Conservation (phyloP, 2,797 vertebrate species). For the Salarias fasciatus region DNA sequence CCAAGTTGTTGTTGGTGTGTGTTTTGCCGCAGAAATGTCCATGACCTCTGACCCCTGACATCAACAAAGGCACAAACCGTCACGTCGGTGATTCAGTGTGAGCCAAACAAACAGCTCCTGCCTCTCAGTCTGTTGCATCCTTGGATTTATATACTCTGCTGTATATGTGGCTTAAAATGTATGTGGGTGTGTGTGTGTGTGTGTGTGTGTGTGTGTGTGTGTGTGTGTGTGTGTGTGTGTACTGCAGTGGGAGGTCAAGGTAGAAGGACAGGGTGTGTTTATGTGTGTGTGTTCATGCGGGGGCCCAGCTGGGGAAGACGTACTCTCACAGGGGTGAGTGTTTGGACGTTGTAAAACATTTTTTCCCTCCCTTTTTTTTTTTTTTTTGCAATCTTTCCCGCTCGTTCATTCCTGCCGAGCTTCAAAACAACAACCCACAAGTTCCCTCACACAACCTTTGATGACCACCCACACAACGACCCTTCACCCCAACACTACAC, state of each 20-base stretch:
- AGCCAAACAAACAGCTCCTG: conserved; percentile 36
- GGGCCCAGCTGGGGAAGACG: conserved; percentile 46
- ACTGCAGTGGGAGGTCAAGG: conserved; percentile 45
- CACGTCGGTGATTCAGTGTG: conserved; percentile 8
- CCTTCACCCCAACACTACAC: conserved; percentile 46
- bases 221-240: no score
- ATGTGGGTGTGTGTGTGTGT: conserved; percentile 17
- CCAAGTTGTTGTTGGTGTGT: conserved; percentile 26
- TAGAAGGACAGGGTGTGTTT: conserved; percentile 26
- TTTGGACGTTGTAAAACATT: conserved; percentile 44
- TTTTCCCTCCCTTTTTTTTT: conserved; percentile 19
- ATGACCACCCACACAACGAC: conserved; percentile 69
- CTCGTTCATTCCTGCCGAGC: conserved; percentile 52
- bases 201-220: no score
- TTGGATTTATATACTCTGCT: conserved; percentile 10
- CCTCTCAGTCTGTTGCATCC: conserved; percentile 1
- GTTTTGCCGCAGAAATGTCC: conserved; percentile 36
- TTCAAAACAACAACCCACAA: conserved; percentile 76
- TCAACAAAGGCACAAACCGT: conserved; percentile 13
- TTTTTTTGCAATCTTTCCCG: conserved; percentile 17
- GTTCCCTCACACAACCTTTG: conserved; percentile 48
- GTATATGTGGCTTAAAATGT: conserved; percentile 11
- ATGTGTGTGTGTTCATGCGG: conserved; percentile 41
- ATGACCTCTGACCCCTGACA: conserved; percentile 47
- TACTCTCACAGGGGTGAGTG: conserved; percentile 30